phyloP scores from a whole-genome alignment of 2,888 invertebrate species.

The Scaptomyza parva region DNA sequence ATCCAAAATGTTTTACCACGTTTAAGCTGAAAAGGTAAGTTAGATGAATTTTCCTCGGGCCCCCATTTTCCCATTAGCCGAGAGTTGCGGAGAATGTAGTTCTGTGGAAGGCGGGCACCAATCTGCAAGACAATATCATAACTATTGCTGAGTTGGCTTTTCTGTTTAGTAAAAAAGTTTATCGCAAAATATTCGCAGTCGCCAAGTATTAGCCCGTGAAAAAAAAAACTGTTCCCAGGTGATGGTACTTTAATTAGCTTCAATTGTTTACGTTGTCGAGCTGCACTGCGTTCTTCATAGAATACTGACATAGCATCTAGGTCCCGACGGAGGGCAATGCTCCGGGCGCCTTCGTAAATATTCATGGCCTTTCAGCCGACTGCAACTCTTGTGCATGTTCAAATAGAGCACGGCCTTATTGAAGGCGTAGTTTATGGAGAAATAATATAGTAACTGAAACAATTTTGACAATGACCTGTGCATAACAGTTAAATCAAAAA shows the following conservation, averaged over 20 bases:
- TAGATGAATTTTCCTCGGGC: slow-evolving; percentile 88
- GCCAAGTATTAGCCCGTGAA: slow-evolving; percentile 56
- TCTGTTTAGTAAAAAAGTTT: slow-evolving; percentile 41
- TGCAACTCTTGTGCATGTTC: slow-evolving; percentile 28
- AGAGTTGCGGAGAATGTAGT: slow-evolving; percentile 91
- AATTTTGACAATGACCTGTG: slow-evolving; percentile 23
- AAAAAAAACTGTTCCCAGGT: slow-evolving; percentile 61
- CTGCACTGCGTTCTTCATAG: slow-evolving; percentile 57
- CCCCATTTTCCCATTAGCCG: slow-evolving; percentile 89
- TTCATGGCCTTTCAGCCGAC: slow-evolving; percentile 38
- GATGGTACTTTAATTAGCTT: slow-evolving; percentile 27
- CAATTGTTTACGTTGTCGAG: slow-evolving; percentile 30
- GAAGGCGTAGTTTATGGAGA: neutral
- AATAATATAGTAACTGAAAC: slow-evolving; percentile 6
- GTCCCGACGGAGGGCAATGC: slow-evolving; percentile 44
- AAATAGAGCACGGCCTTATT: slow-evolving; percentile 4
- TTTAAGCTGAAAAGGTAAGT: slow-evolving; percentile 82
- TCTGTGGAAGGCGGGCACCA: slow-evolving; percentile 90
- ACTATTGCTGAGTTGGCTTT: neutral
- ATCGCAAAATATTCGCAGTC: slow-evolving; percentile 65
- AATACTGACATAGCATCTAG: slow-evolving; percentile 59
- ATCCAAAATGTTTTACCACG: slow-evolving; percentile 84
- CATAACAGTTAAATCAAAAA: slow-evolving; percentile 3
- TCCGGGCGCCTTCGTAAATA: slow-evolving; percentile 52
- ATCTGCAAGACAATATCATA: slow-evolving; percentile 91